A percentile compares a stretch with the other conserved stretches of the same genome.
Evolutionary conservation across 1,140 invertebrate genomes (phyloP).

Genomic region (Diachasmimorpha longicaudata): DNA sequence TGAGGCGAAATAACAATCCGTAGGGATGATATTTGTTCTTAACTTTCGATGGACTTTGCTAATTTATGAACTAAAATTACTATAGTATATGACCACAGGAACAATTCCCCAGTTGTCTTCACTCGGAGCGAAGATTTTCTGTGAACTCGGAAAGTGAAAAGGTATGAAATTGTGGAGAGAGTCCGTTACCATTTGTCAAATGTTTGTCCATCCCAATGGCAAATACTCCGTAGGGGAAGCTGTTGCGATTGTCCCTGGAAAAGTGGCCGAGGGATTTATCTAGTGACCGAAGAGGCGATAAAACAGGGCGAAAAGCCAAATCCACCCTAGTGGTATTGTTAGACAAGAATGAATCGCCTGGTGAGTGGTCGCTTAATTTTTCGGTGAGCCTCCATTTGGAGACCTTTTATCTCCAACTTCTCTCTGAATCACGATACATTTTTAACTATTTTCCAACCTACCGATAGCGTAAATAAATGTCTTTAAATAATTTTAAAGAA

Average conservation of each 20-base stretch:
- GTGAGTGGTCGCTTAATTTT: slow-evolving; percentile 2
- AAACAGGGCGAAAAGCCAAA: neutral
- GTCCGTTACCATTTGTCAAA: neutral
- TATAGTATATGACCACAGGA: too few relatives aligned
- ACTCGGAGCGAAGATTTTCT: too few relatives aligned
- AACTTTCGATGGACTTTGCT: too few relatives aligned
- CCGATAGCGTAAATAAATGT: too few relatives aligned
- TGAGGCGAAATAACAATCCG: too few relatives aligned
- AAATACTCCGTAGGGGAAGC: neutral
- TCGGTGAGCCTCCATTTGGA: neutral
- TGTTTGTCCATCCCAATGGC: neutral
- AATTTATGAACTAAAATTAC: too few relatives aligned
- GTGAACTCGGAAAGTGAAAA: neutral
- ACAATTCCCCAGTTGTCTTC: too few relatives aligned
- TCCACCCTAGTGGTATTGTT: neutral
- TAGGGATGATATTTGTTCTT: too few relatives aligned
- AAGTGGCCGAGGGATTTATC: slow-evolving; percentile 6
- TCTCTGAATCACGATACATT: neutral
- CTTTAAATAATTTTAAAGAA: too few relatives aligned
- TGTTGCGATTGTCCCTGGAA: neutral
- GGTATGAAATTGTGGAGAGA: neutral
- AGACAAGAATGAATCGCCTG: neutral
- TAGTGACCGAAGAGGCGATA: neutral
- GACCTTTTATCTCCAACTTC: neutral
- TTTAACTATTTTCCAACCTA: too few relatives aligned